Percentiles rank a stretch among this genome's conserved stretches.
Evolutionary conservation across 2,888 invertebrate genomes (phyloP).

Genomic region (Xylophagus ater): DNA sequence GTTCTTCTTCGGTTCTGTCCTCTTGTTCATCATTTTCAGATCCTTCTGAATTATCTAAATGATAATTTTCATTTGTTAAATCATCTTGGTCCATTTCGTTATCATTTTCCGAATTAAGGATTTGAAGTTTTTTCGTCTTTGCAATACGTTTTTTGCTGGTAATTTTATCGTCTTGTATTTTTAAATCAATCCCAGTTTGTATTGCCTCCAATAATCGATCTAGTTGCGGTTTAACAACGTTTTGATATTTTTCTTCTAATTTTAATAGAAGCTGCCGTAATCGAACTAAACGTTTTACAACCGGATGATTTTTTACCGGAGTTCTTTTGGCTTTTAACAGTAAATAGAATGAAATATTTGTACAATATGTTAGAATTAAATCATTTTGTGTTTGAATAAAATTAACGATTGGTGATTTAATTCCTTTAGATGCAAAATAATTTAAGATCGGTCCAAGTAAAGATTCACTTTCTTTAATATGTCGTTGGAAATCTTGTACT

Average conservation of each 20-base stretch:
- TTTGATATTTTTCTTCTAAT: slow-evolving; percentile 57
- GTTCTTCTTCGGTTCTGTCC: slow-evolving; percentile 38
- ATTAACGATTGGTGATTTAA: slow-evolving; percentile 55
- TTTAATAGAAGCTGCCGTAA: slow-evolving; percentile 65
- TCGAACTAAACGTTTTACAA: slow-evolving; percentile 72
- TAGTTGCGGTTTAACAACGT: slow-evolving; percentile 56
- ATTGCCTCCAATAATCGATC: slow-evolving; percentile 49
- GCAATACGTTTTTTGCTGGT: slow-evolving; percentile 13
- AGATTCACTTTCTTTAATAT: slow-evolving; percentile 52
- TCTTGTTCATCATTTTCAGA: slow-evolving; percentile 31
- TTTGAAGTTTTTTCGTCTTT: slow-evolving; percentile 16
- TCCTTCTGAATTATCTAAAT: slow-evolving; percentile 31
- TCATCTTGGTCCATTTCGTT: slow-evolving; percentile 39
- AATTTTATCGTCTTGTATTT: slow-evolving; percentile 37
- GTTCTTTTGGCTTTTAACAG: slow-evolving; percentile 66
- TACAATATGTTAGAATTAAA: slow-evolving; percentile 67
- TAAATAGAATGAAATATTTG: slow-evolving; percentile 77
- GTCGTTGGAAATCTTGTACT: slow-evolving; percentile 66
- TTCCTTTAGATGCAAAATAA: slow-evolving; percentile 47
- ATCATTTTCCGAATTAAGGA: slow-evolving; percentile 25
- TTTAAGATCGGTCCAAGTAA: slow-evolving; percentile 56
- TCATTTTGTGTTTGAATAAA: slow-evolving; percentile 61
- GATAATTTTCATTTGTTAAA: slow-evolving; percentile 30
- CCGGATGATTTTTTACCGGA: slow-evolving; percentile 74
- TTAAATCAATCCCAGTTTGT: slow-evolving; percentile 38